Percentiles rank a stretch among this genome's conserved stretches.
These are phyloP conservation scores for Lepidurus arcticus DNA, from an alignment of 1,140 invertebrate species.

Conservation along the genomic window DNA sequence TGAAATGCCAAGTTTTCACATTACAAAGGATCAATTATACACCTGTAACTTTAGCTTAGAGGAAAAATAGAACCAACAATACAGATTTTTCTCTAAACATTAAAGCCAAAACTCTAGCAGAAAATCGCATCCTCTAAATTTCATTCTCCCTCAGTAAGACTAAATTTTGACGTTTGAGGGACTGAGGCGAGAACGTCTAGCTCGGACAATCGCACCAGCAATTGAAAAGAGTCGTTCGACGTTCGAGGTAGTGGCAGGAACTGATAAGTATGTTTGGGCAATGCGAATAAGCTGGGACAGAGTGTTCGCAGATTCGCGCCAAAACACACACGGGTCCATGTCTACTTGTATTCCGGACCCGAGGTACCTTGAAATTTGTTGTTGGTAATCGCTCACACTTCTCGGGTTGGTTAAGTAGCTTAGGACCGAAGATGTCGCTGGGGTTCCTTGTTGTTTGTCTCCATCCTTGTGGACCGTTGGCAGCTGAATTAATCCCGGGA, in stretches of 20 bases:
- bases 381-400: no score
- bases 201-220: conserved; percentile 23
- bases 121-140: not conserved
- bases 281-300: not conserved
- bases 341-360: not conserved
- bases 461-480: not conserved
- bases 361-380: no score
- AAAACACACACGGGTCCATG: not conserved
- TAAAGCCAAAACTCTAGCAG: not conserved
- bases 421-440: no score
- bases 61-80: not conserved
- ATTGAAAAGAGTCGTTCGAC: conserved; percentile 20
- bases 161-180: conserved; percentile 13
- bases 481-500: not conserved
- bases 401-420: no score
- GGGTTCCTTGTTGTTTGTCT: no score
- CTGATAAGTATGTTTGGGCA: conserved; percentile 23
- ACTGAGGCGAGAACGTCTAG: conserved; percentile 1
- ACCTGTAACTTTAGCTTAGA: no score
- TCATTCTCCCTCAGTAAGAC: not conserved
- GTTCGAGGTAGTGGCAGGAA: conserved; percentile 25
- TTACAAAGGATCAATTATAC: no score
- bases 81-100: not conserved
- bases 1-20: not conserved
- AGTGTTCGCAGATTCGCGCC: not conserved